Conservation (phyloP, 1,140 invertebrate species). For the Steinernema feltiae region DNA sequence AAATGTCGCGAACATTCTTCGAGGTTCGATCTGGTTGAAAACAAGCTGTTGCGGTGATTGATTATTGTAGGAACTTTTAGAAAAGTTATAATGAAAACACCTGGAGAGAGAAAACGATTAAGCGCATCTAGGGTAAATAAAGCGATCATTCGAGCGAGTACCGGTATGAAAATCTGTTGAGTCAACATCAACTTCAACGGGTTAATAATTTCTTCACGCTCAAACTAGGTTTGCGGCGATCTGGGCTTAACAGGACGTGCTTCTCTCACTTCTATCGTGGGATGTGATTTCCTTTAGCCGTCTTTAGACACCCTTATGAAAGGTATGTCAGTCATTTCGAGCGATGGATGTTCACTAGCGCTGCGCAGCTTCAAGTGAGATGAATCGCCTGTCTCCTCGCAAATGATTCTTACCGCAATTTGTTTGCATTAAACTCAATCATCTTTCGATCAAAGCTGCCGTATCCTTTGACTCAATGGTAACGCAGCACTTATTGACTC, state of each 20-base stretch:
- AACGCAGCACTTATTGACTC: neutral
- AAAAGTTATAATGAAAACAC: no score
- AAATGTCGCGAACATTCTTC: no score
- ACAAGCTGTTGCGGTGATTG: no score
- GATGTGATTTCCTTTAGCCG: no score
- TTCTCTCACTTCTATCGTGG: no score
- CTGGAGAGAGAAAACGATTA: no score
- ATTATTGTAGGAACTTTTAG: no score
- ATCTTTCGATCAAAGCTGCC: neutral
- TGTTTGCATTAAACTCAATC: conserved; percentile 12
- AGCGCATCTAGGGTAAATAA: no score
- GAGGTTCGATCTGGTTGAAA: no score
- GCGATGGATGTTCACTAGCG: neutral
- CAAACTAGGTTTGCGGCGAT: neutral
- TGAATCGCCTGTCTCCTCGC: neutral
- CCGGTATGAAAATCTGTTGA: neutral
- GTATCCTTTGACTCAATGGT: neutral
- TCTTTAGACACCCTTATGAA: no score
- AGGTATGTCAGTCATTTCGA: no score
- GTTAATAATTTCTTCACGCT: neutral
- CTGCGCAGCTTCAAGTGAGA: neutral
- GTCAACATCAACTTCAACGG: neutral
- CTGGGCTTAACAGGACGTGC: no score
- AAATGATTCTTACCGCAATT: neutral
- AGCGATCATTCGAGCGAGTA: neutral